These are phyloP conservation scores for Macrophya alboannulata DNA, from an alignment of 2,888 invertebrate genomes.

Conservation along the genomic window DNA sequence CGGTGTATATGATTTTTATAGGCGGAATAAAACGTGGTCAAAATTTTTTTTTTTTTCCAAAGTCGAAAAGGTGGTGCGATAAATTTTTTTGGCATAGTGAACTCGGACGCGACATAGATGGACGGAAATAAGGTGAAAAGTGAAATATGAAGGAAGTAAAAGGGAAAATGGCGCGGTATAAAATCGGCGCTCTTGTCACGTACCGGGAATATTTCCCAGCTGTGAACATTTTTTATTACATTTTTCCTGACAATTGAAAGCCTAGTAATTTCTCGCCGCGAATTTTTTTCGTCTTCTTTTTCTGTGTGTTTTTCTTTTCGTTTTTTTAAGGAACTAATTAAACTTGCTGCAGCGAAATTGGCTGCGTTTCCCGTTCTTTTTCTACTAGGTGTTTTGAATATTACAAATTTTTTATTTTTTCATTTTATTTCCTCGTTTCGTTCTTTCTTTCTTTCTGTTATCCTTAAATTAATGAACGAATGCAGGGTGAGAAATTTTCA, in stretches of 20 bases:
- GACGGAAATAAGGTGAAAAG: slow-evolving; percentile 16
- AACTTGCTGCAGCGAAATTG: neutral
- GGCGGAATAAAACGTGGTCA: neutral
- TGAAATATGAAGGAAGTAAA: slow-evolving; percentile 50
- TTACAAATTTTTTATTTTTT: neutral
- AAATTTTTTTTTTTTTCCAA: neutral
- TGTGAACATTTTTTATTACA: neutral
- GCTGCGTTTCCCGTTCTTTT: neutral
- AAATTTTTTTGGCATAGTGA: neutral
- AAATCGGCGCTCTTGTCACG: slow-evolving; percentile 34
- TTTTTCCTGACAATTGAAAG: slow-evolving; percentile 11
- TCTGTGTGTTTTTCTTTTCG: neutral
- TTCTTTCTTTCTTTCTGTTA: neutral
- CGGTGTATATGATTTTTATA: neutral
- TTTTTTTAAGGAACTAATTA: neutral
- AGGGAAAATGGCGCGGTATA: slow-evolving; percentile 4
- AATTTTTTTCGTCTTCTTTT: neutral
- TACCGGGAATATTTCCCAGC: slow-evolving; percentile 13
- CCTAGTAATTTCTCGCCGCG: neutral
- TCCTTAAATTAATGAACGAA: neutral
- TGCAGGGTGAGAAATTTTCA: neutral
- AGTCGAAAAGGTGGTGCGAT: neutral
- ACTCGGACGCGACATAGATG: slow-evolving; percentile 12
- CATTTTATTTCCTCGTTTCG: neutral
- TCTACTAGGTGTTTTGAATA: neutral